These are phyloP conservation scores for Zelleria hepariella DNA, from an alignment of 2,888 invertebrate species.

Conservation along the genomic window DNA sequence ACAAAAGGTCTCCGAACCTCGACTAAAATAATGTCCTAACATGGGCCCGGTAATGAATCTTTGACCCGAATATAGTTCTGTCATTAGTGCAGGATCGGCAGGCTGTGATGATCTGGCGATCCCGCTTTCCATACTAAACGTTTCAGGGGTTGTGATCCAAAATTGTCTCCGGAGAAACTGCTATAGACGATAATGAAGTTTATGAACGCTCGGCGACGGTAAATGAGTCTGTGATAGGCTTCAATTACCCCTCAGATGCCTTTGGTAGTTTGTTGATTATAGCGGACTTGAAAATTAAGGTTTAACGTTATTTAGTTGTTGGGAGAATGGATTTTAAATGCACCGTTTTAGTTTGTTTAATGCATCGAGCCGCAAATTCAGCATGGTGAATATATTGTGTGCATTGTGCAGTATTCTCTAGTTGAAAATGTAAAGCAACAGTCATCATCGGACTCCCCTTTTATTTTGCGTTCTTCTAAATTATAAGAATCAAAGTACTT, in stretches of 20 bases:
- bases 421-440: no score
- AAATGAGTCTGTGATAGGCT: not conserved
- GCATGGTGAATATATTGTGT: not conserved
- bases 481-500: not conserved
- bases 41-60: constrained; percentile 2
- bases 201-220: not conserved
- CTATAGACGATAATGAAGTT: not conserved
- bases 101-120: not conserved
- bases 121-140: not conserved
- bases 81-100: not conserved
- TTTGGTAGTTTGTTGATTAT: not conserved
- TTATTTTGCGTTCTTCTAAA: not conserved
- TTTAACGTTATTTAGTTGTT: not conserved
- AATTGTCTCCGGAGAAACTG: not conserved
- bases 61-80: constrained; percentile 1
- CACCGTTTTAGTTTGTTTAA: not conserved
- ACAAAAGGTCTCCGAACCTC: not conserved
- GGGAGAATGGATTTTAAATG: not conserved
- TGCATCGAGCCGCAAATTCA: not conserved
- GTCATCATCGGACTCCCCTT: not conserved
- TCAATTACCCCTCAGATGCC: not conserved
- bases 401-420: not conserved
- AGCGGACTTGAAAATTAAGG: not conserved
- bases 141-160: not conserved
- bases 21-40: not conserved